Evolutionary conservation across 1,140 invertebrate genomes (phyloP).

Genomic region (Propsilocerus akamusi): DNA sequence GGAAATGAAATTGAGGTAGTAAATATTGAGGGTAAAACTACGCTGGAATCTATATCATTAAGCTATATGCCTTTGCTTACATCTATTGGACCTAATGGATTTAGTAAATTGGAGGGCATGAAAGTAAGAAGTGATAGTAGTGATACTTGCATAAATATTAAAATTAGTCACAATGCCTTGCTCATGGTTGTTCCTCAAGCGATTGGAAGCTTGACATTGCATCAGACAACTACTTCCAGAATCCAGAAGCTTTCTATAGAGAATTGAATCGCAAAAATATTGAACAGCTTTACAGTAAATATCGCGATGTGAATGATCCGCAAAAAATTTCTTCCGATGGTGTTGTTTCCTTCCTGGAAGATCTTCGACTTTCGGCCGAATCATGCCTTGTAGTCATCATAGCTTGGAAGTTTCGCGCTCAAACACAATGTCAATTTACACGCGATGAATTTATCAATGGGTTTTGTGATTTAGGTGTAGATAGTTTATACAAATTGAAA

Average conservation of each 20-base stretch:
- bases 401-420: slow-evolving; percentile 95
- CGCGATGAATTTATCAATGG: slow-evolving; percentile 89
- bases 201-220: slow-evolving; percentile 96
- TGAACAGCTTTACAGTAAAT: slow-evolving; percentile 73
- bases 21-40: background rate
- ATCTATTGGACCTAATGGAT: background rate
- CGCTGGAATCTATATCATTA: background rate
- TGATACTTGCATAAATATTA: background rate
- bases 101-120: background rate
- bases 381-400: slow-evolving; percentile 88
- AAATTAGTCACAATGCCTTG: background rate
- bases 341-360: slow-evolving; percentile 87
- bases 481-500: slow-evolving; percentile 86
- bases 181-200: slow-evolving; percentile 34
- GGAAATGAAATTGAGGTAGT: background rate
- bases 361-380: slow-evolving; percentile 77
- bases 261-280: slow-evolving; percentile 84
- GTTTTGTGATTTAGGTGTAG: slow-evolving; percentile 77
- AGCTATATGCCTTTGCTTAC: background rate
- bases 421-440: slow-evolving; percentile 92
- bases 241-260: slow-evolving; percentile 80
- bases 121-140: background rate
- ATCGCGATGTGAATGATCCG: slow-evolving; percentile 71
- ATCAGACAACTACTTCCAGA: slow-evolving; percentile 94
- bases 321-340: slow-evolving; percentile 93